Evolutionary conservation across 1,140 invertebrate species (phyloP).

Genomic region (Argopecten irradians): DNA sequence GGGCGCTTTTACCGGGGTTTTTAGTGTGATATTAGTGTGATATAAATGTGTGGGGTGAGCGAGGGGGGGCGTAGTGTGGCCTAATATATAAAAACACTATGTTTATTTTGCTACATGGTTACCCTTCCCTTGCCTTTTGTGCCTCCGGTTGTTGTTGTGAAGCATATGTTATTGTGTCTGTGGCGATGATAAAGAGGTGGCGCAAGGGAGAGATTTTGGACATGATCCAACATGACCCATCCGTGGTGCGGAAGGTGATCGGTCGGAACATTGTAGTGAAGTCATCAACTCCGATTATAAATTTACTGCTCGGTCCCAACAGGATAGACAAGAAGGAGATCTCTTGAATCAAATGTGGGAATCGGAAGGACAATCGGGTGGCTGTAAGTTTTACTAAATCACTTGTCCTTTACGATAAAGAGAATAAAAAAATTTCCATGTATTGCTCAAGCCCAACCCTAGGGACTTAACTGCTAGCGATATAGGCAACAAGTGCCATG

Average conservation of each 20-base stretch:
- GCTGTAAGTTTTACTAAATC: constrained; percentile 22
- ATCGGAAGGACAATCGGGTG: constrained; percentile 20
- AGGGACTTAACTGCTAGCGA: neutral
- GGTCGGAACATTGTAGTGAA: neutral
- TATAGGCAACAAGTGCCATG: constrained; percentile 1
- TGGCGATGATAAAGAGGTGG: neutral
- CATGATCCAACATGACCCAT: constrained; percentile 14
- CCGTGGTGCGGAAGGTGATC: neutral
- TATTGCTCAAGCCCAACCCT: constrained; percentile 4
- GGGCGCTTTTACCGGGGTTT: no score
- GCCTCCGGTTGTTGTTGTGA: no score
- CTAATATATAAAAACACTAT: no score
- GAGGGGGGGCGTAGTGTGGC: no score
- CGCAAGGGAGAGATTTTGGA: neutral
- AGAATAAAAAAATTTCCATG: constrained; percentile 1
- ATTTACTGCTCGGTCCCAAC: constrained; percentile 13
- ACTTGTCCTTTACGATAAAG: constrained; percentile 22
- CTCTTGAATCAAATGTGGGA: neutral
- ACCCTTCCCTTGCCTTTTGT: no score
- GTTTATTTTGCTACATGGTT: no score
- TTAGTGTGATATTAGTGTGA: no score
- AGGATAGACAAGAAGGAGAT: neutral
- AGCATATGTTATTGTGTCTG: no score
- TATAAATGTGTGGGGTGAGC: no score
- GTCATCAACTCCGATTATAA: constrained; percentile 11